Evolutionary conservation across 1,140 invertebrate species (phyloP).

Genomic region (Drosophila gunungcola): DNA sequence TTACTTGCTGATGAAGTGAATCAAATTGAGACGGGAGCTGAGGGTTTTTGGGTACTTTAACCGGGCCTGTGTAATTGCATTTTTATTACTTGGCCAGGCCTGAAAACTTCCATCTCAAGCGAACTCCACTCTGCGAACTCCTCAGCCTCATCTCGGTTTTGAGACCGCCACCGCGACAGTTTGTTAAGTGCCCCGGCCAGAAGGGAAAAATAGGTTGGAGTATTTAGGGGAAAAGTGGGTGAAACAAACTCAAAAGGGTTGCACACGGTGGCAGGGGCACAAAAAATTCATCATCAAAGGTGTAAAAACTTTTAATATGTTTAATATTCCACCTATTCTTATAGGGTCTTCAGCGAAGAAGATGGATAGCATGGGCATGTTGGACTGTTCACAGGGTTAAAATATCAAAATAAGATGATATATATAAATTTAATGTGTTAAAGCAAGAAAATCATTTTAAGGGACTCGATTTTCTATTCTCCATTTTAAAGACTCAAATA

Average conservation of each 20-base stretch:
- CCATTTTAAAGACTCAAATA: too few species aligned
- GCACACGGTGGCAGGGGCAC: constrained; percentile 23
- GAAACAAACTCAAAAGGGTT: constrained; percentile 58
- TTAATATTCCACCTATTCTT: constrained; percentile 79
- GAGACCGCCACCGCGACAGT: constrained; percentile 63
- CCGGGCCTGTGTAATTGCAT: constrained; percentile 78
- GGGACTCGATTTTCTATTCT: too few species aligned
- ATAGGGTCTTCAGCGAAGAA: constrained; percentile 2
- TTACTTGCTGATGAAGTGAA: constrained; percentile 84
- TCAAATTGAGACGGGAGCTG: constrained; percentile 59
- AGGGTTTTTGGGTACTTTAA: constrained; percentile 16
- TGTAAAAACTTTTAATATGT: constrained; percentile 84
- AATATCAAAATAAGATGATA: too few species aligned
- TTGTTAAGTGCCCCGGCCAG: constrained; percentile 55
- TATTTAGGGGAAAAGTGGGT: not conserved
- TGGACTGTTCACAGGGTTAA: not conserved
- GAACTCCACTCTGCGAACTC: not conserved
- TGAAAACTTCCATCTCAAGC: constrained; percentile 25
- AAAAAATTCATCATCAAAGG: constrained; percentile 82
- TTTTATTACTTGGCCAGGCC: constrained; percentile 78
- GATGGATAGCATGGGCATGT: not conserved
- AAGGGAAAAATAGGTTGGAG: constrained; percentile 11
- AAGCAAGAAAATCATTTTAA: too few species aligned
- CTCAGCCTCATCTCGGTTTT: constrained; percentile 10
- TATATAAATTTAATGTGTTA: too few species aligned